phyloP scores from a whole-genome alignment of 2,113 vertebrate genomes.

The Thalassoma bifasciatum region DNA sequence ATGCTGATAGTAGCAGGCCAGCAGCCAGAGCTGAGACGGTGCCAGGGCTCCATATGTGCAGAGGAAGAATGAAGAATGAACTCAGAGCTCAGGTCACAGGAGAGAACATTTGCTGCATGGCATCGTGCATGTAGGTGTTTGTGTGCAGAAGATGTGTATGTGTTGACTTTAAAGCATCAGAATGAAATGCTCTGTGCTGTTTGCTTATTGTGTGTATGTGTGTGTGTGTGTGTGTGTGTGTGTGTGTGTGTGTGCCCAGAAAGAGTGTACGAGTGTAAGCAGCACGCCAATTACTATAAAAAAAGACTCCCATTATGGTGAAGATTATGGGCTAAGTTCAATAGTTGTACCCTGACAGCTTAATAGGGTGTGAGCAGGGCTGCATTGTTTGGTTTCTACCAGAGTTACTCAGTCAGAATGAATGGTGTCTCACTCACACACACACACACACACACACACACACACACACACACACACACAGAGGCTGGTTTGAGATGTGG shows the following conservation, averaged over 20 bases:
- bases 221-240: too few species aligned
- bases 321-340: slow-evolving; percentile 51
- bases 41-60: slow-evolving; percentile 74
- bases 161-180: slow-evolving; percentile 7
- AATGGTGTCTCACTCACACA: slow-evolving; percentile 45
- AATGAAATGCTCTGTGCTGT: slow-evolving; percentile 16
- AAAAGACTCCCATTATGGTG: slow-evolving; percentile 26
- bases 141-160: slow-evolving; percentile 2
- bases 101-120: slow-evolving; percentile 50
- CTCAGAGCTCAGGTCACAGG: slow-evolving; percentile 66
- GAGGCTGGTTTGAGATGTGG: slow-evolving; percentile 50
- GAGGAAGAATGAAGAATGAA: slow-evolving; percentile 62
- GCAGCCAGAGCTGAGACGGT: slow-evolving; percentile 54
- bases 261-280: slow-evolving; percentile 9
- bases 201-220: too few species aligned
- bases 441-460: too few species aligned
- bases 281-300: slow-evolving; percentile 40
- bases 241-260: background rate
- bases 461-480: too few species aligned
- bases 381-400: slow-evolving; percentile 58
- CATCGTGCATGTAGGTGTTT: slow-evolving; percentile 20
- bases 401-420: slow-evolving; percentile 47
- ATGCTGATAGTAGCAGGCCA: slow-evolving; percentile 75
- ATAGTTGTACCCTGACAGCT: slow-evolving; percentile 43
- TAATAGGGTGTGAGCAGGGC: slow-evolving; percentile 59